Conservation (phyloP, 2,797 vertebrate species). For the Menidia menidia region DNA sequence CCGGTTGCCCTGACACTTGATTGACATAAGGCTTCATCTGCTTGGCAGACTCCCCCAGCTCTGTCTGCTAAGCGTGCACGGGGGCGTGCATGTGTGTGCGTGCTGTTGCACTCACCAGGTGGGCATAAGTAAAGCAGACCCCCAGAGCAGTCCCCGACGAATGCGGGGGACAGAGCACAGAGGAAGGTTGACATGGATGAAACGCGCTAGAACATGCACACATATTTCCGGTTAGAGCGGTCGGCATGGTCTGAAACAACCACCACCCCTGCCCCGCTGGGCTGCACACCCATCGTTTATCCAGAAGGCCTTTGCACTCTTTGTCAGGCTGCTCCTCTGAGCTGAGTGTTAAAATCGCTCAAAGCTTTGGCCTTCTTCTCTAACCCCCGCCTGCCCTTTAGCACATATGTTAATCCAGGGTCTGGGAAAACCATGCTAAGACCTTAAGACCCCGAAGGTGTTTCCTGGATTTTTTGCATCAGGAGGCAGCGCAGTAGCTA, state of each 20-base stretch:
- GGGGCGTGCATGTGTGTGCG: constrained; percentile 1
- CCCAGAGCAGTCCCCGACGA: constrained; percentile 21
- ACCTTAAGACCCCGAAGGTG: constrained; percentile 18
- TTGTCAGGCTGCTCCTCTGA: constrained; percentile 67
- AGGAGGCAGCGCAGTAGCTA: constrained; percentile 18
- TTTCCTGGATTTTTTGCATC: constrained; percentile 23
- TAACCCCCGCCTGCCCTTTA: constrained; percentile 25
- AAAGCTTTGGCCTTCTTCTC: constrained; percentile 37
- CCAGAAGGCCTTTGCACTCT: constrained; percentile 56
- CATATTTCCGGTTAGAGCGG: constrained; percentile 26
- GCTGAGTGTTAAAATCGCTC: constrained; percentile 63
- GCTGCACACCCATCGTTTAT: constrained; percentile 65
- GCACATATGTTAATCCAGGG: constrained; percentile 59
- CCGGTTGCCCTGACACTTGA: constrained; percentile 66
- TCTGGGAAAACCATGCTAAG: constrained; percentile 36
- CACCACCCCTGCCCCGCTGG: constrained; percentile 42
- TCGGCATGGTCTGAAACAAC: constrained; percentile 39
- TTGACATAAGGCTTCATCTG: constrained; percentile 61
- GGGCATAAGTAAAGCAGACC: constrained; percentile 19
- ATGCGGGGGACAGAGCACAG: constrained; percentile 31
- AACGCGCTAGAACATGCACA: not conserved
- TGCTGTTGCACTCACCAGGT: constrained; percentile 25
- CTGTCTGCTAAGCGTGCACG: constrained; percentile 19
- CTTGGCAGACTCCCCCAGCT: constrained; percentile 64
- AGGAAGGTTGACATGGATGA: constrained; percentile 23